Percentiles rank a stretch among this genome's conserved stretches.
These are phyloP conservation scores for Drosophila tristis DNA, from an alignment of 1,140 invertebrate species.

Conservation along the genomic window DNA sequence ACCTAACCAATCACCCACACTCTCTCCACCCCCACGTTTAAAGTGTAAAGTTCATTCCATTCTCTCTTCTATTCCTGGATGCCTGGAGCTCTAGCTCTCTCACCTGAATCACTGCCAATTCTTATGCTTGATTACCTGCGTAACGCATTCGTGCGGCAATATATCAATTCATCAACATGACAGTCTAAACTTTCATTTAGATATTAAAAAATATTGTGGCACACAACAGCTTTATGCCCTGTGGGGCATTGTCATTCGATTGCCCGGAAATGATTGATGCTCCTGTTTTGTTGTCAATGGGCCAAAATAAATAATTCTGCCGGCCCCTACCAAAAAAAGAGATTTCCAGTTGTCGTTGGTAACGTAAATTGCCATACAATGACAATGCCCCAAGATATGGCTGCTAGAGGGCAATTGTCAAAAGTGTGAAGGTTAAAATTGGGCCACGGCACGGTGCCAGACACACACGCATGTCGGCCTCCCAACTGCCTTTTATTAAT, in stretches of 20 bases:
- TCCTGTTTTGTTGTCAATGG: slow-evolving; percentile 40
- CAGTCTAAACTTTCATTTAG: slow-evolving; percentile 74
- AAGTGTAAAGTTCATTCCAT: slow-evolving; percentile 51
- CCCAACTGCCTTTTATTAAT: slow-evolving; percentile 13
- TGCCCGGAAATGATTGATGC: slow-evolving; percentile 78
- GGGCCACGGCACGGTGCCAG: background rate
- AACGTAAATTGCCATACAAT: slow-evolving; percentile 57
- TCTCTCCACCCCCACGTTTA: slow-evolving; percentile 29
- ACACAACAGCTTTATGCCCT: slow-evolving; percentile 15
- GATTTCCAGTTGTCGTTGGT: slow-evolving; percentile 3
- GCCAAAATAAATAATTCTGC: slow-evolving; percentile 66
- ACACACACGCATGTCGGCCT: slow-evolving; percentile 8
- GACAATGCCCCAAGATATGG: slow-evolving; percentile 39
- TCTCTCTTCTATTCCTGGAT: slow-evolving; percentile 50
- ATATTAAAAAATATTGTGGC: slow-evolving; percentile 58
- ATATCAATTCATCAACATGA: slow-evolving; percentile 75
- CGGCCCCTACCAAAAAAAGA: background rate
- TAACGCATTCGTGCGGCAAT: slow-evolving; percentile 71
- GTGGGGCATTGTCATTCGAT: slow-evolving; percentile 64
- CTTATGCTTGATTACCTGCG: slow-evolving; percentile 75
- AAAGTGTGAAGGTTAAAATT: slow-evolving; percentile 66
- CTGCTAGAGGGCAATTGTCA: slow-evolving; percentile 39
- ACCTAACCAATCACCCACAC: background rate
- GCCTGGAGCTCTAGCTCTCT: slow-evolving; percentile 2
- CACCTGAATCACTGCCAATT: slow-evolving; percentile 10